Evolutionary conservation across 2,113 vertebrate species (phyloP).

Genomic region (Mus pahari): DNA sequence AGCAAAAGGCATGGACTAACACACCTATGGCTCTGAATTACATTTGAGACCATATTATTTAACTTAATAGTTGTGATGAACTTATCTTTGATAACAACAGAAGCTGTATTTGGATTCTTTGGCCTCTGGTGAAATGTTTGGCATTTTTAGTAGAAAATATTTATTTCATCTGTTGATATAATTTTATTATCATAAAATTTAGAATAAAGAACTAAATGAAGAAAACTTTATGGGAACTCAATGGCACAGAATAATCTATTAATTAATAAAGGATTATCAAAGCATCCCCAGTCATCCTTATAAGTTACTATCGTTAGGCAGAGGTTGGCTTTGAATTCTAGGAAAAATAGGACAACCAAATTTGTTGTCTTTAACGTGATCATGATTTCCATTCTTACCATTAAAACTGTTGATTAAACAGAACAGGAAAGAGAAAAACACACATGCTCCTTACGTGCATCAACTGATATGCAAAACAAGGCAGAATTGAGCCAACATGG

Average conservation of each 20-base stretch:
- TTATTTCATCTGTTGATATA: background rate
- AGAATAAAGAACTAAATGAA: background rate
- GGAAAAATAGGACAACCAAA: background rate
- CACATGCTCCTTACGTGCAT: background rate
- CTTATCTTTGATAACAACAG: background rate
- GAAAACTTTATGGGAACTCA: background rate
- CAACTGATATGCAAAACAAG: slow-evolving; percentile 29
- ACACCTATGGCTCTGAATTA: background rate
- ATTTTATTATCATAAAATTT: background rate
- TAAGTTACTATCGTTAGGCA: background rate
- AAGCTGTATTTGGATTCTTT: background rate
- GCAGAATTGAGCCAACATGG: background rate
- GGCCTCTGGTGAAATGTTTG: background rate
- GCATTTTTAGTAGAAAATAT: slow-evolving; percentile 3
- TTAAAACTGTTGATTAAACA: background rate
- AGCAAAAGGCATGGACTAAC: background rate
- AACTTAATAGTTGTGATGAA: background rate
- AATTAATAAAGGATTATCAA: background rate
- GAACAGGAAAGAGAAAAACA: background rate
- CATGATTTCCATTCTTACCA: background rate
- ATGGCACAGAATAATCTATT: background rate
- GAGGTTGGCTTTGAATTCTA: background rate
- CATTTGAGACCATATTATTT: background rate
- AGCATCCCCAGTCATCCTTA: background rate
- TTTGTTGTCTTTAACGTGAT: background rate